Evolutionary conservation across 2,113 vertebrate species (phyloP), one percentile per base, ranked within the genome.

Genomic region (Puntigrus tetrazona): DNA sequence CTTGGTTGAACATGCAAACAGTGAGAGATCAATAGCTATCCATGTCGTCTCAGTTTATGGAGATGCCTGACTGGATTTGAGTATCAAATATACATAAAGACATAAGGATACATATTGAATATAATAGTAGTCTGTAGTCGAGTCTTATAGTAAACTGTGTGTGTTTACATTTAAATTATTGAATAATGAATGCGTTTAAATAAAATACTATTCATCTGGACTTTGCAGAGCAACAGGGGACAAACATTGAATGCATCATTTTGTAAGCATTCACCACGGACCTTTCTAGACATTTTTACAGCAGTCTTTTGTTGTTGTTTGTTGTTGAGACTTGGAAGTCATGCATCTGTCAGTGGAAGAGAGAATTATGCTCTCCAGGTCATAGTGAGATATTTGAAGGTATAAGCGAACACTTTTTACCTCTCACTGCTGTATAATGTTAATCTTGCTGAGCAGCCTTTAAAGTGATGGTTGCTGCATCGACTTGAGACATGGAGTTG

Each of bases 371-470:
- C 8, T 38, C 3, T 69, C 10, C 34, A 69, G 9, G 65, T 38
- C 65, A 38, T 1, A 1, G 34, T 69, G 22, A 69, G 65, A 38
- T 69, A 69, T 38, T 16, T 78, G 67, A 80, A 87, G n/a, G 74
- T 74, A 59, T 57, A 31, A 59, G 27, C 81, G 74, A 78, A 81
- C 76, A 81, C 87, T 83, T 88, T 89, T 69, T 86, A 87, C 79
- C 88, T 89, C 79, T 83, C 41, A 14, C n/a, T 80, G 74, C 61
- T 82, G 43, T 45, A 8, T 88, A 85, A 84, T 87, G 74, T 84
- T 89, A 81, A 84, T 84, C 84, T 86, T 85, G 74, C 67, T 57
- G 69, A 74, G 34, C 31, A 86, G 89, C 85, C 76, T 81, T 81
- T 57, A 85, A 78, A 70, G 43, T 59, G 20, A 84, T 57, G 22